Evolutionary conservation across 2,888 invertebrate genomes (phyloP).

Genomic region (Rotaria macrura): DNA sequence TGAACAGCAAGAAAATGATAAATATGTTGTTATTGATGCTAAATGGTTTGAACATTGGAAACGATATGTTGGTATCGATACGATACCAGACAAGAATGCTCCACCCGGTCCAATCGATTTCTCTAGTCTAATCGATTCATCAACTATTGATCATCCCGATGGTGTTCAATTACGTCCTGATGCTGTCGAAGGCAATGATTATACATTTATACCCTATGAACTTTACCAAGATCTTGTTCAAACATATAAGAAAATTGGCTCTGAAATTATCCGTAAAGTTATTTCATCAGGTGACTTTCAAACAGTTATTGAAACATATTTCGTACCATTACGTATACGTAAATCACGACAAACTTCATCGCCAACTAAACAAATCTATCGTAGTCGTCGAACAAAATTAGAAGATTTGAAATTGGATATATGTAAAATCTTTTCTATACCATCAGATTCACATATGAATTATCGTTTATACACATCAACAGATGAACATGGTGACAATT

Average conservation of each 20-base stretch:
- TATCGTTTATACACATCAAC: conserved; percentile 6
- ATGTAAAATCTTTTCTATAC: neutral
- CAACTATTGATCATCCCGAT: neutral
- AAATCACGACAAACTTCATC: neutral
- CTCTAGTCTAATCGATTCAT: neutral
- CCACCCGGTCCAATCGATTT: neutral
- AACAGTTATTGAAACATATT: conserved; percentile 1
- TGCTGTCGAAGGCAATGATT: conserved; percentile 4
- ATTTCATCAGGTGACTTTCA: neutral
- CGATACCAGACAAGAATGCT: neutral
- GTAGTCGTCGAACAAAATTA: conserved; percentile 5
- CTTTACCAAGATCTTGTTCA: neutral
- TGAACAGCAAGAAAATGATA: neutral
- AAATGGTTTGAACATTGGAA: conserved; percentile 22
- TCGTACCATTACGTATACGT: neutral
- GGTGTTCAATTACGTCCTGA: neutral
- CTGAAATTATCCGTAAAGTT: neutral
- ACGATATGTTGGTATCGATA: neutral
- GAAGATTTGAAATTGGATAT: neutral
- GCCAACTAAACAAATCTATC: neutral
- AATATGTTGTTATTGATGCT: neutral
- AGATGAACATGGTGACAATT: neutral
- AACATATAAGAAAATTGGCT: neutral
- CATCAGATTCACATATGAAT: neutral
- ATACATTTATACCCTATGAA: neutral